phyloP scores from a whole-genome alignment of 2,113 vertebrate species.

The Peucedramus taeniatus region DNA sequence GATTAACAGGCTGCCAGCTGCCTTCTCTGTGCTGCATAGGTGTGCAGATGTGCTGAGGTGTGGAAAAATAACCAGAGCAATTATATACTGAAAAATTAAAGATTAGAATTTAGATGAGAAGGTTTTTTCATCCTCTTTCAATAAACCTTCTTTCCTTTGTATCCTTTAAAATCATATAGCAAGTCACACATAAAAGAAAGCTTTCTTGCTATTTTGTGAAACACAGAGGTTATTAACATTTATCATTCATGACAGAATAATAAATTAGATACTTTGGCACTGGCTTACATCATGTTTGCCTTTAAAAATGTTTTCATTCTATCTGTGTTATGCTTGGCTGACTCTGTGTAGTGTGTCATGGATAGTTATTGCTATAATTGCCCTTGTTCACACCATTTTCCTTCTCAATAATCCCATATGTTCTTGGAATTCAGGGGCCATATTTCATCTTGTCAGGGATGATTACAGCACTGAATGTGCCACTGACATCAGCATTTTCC shows the following conservation, averaged over 20 bases:
- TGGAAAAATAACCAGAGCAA: not conserved
- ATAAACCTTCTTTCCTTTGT: not conserved
- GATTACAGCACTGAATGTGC: not conserved
- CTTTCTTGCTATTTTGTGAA: not conserved
- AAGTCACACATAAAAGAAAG: not conserved
- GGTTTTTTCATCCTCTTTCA: not conserved
- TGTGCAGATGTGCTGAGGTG: not conserved
- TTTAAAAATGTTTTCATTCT: constrained; percentile 55
- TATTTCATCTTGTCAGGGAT: constrained; percentile 55
- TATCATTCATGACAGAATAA: constrained; percentile 17
- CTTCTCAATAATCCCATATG: constrained; percentile 55
- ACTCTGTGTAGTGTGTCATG: not conserved
- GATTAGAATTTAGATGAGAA: constrained; percentile 10
- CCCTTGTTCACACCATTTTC: constrained; percentile 63
- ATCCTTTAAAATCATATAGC: not conserved
- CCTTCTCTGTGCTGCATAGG: not conserved
- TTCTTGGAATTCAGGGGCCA: constrained; percentile 7
- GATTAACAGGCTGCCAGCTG: not conserved
- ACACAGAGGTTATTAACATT: not conserved
- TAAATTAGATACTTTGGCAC: constrained; percentile 36
- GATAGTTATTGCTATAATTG: constrained; percentile 58
- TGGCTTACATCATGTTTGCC: constrained; percentile 40
- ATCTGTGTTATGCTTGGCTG: constrained; percentile 18
- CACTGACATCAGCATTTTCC: not conserved
- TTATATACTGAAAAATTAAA: not conserved